phyloP scores from a whole-genome alignment of 1,140 invertebrate species.

The Nephila pilipes region DNA sequence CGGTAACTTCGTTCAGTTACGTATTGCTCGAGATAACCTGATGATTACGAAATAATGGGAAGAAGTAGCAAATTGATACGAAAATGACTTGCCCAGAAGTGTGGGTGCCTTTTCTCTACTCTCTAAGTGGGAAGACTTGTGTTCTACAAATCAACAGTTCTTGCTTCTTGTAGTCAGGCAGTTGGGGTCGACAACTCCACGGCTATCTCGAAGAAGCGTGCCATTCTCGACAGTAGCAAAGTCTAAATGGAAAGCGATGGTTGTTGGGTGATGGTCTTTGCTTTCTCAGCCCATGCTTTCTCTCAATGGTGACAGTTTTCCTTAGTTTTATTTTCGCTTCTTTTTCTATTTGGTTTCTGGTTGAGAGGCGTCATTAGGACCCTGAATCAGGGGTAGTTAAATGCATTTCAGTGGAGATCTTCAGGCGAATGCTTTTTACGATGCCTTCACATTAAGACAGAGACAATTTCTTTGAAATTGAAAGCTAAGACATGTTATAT shows the following conservation, averaged over 20 bases:
- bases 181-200: constrained; percentile 43
- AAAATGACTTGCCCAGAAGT: constrained; percentile 51
- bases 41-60: constrained; percentile 58
- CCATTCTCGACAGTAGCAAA: constrained; percentile 26
- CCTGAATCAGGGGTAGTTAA: constrained; percentile 50
- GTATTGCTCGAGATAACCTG: constrained; percentile 38
- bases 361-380: constrained; percentile 39
- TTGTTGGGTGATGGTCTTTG: not conserved
- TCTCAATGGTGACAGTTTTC: not conserved
- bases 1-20: no score
- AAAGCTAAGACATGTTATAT: not conserved
- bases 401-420: constrained; percentile 59
- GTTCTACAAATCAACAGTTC: constrained; percentile 66
- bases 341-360: constrained; percentile 1
- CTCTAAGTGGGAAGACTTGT: constrained; percentile 60
- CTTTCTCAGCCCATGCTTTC: not conserved
- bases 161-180: constrained; percentile 40
- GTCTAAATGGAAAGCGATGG: constrained; percentile 56
- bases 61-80: constrained; percentile 66
- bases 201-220: constrained; percentile 35
- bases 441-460: constrained; percentile 11
- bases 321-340: not conserved
- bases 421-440: constrained; percentile 38
- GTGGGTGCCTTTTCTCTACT: constrained; percentile 24
- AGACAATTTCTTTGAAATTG: constrained; percentile 4